Conservation (phyloP, 2,797 vertebrate genomes). For the Pseudomugil tenellus region DNA sequence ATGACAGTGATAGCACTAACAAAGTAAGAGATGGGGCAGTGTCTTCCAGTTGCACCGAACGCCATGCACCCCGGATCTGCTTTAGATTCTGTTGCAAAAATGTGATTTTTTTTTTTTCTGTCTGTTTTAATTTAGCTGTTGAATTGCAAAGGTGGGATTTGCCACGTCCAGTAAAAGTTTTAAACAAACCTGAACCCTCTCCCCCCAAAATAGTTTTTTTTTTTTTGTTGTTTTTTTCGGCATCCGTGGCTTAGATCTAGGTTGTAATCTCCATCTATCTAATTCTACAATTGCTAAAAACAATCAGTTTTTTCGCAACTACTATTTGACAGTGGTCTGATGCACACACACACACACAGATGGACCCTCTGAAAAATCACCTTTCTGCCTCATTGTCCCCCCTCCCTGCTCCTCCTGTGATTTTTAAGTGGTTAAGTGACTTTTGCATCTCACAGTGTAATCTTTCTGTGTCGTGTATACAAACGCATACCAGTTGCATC, state of each 20-base stretch:
- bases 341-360: conserved; percentile 54
- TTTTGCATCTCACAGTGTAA: conserved; percentile 79
- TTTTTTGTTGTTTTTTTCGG: neutral
- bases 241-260: neutral
- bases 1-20: conserved; percentile 69
- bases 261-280: conserved; percentile 14
- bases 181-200: neutral
- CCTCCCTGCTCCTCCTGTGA: conserved; percentile 44
- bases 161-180: neutral
- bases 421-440: conserved; percentile 70
- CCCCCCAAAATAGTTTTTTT: neutral
- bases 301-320: conserved; percentile 39
- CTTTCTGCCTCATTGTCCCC: conserved; percentile 52
- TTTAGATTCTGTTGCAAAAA: conserved; percentile 49
- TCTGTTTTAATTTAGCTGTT: conserved; percentile 15
- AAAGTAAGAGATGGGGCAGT: conserved; percentile 74
- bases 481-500: conserved; percentile 77
- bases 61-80: conserved; percentile 42
- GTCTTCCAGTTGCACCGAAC: conserved; percentile 70
- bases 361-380: conserved; percentile 42
- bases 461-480: conserved; percentile 75
- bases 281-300: conserved; percentile 15
- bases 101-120: too few relatives aligned
- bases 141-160: conserved; percentile 19
- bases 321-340: conserved; percentile 54